Evolutionary conservation across 2,888 invertebrate genomes (phyloP), one percentile per base, ranked within the genome.

Genomic region (Drosophila antonietae): DNA sequence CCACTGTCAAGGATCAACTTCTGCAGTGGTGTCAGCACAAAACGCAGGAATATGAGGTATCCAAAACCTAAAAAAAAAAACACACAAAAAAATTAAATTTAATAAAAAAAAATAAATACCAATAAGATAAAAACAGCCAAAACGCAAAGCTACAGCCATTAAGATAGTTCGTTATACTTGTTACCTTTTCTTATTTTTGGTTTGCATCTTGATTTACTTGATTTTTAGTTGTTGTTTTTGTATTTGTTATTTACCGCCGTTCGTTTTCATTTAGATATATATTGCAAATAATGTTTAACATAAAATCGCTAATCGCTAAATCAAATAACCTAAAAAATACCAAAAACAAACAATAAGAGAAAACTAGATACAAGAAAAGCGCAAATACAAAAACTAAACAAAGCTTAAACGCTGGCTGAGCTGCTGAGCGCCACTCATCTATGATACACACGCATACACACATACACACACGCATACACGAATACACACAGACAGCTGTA

Each of bases 21-120:
- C 96, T 99, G 94, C 96, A 96, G 94, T 99, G 99, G 99, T 97
- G 97, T 95, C 97, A 97, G 94, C 96, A 97, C 94, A 98, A 98
- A 95, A 98, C 98, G 91, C 96, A 96, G 95, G 98, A 97, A 95
- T 99, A 99, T 94, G 96, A 98, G 97, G 98, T 98, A 96, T 90
- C 88, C 75, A 87, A 63, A 80, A 78, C 73, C 76, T 79, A 75
- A 64, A 83, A 60, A 71, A 74, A 60, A 73, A 75, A n/a, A n/a
- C 23, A 62, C 56, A 62, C 14, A 18, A 41, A 51, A 57, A 57
- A 71, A 49, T 47, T 41, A 49, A 69, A 43, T 47, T 60, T 61
- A 75, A 35, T 53, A 44, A 39, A 39, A 49, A 39, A 8, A 49
- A 60, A 39, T 0, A 28, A 28, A 66, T 28, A 59, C 47, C 47